Evolutionary conservation across 2,797 vertebrate species (phyloP), one percentile per base, ranked within the genome.

Genomic region (Neoniphon sammara): DNA sequence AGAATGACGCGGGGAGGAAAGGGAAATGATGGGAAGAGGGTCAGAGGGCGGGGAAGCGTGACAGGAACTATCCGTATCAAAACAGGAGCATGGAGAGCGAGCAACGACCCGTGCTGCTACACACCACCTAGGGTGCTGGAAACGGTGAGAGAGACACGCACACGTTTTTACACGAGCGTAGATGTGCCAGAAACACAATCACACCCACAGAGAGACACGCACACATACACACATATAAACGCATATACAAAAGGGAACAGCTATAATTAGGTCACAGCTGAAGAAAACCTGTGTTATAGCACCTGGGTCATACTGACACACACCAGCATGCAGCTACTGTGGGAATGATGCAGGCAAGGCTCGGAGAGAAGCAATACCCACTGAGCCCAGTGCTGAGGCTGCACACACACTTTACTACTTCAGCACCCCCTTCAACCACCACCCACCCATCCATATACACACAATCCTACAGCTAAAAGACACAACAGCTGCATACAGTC

Each of bases 271-370:
- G 59, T 61, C 65, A 62, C 74, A 74, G 76, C 75, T 71, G 66
- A 73, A 72, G 63, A 80, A 73, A 84, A 76, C 49, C 66, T 63
- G 62, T 57, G 67, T 78, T 82, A n/a, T 67, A 83, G 80, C 85
- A 80, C 80, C 84, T 87, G 81, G 77, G 75, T 75, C 68, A 58
- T 6, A 62, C 47, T 74, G 55, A 88, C 79, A 77, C 21, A 17
- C 58, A 76, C 34, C 73, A 81, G 75, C 79, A 75, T 50, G 62
- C 23, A 66, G 54, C 73, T 61, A 46, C 60, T 46, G 69, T 58
- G 74, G 75, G 72, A 80, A 80, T 12, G 68, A 77, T 2, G n/a
- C 55, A 80, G 55, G 47, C 36, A 23, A 49, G 58, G 52, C 15
- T 56, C 1, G 15, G 44, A 76, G 66, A 69, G 15, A 82, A 68